Base-by-base conservation (phyloP, 2,888 invertebrate species). In the Melolontha melolontha region DNA sequence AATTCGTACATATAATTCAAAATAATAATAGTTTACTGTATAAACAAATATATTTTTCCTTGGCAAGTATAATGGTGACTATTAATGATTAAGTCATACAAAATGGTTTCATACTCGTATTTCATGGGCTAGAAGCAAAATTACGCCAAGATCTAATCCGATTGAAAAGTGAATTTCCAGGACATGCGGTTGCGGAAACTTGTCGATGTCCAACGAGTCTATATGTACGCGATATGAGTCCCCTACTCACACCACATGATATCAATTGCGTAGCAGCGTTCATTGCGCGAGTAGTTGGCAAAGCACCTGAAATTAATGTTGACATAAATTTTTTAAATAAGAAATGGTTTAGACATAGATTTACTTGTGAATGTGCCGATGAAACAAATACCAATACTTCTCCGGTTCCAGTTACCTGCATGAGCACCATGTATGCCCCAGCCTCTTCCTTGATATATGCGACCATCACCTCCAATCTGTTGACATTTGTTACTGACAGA, bases 361-460 rank as follows among this genome's bases (percentile, higher is more conserved):
- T 34, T 10, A 34, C 34, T 34, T 34, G 34, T 34, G 34, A 34
- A 34, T 10, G 34, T 34, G 8, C 34, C 34, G 6, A 34, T 50
- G 72, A 89, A 89, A n/a, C 86, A 84, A 69, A 89, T 86, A 10
- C 86, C 88, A n/a, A 89, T 83, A 10, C 89, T 87, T 74, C 84
- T 87, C 17, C 79, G 82, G 75, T 90, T 89, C 72, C 87, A 89
- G 5, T 85, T 85, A 17, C 80, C 83, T 0, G 88, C 87, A 71
- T 89, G 89, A 0, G 88, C 85, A 0, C 89, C 89, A 6, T 84
- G 83, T 50, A 84, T 84, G 1, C 85, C 81, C 89, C 89, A 90
- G 0, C 89, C 89, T 0, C 83, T 78, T 1, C 89, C 90, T 79
- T 89, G 88, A 72, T 89, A 90, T 1, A 90, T 82, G 29, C 86